Evolutionary conservation across 2,113 vertebrate genomes (phyloP), one percentile per base, ranked within the genome.

Genomic region (Leucopsar rothschildi): DNA sequence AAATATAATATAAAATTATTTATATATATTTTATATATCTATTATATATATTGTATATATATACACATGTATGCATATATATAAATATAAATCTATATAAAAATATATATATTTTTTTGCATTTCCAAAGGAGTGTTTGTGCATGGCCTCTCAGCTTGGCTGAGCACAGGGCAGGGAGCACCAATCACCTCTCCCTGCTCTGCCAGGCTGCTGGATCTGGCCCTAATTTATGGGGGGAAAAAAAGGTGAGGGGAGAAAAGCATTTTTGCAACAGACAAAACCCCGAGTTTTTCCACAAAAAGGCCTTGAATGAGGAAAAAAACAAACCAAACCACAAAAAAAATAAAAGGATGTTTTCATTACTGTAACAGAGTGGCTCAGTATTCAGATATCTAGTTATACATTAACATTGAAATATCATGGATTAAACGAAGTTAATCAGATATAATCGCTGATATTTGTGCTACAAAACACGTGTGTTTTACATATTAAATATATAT

Each of bases 201-300:
- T 76, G 40, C 57, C 70, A 59, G 64, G 28, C 47, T 21, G 53
- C 39, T 27, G 63, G 5, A 2, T 28, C 42, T 12, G 28, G 21
- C 29, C 59, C 22, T 3, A 6, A 23, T 1, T 28, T 21, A 5
- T 0, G 8, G 44, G 42, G 42, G 3, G 6, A 44, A 16, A 76
- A 63, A 72, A 63, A 49, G 39, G 8, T 4, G 39, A 0, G 9
- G 9, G 5, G 2, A 1, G 0, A 27, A 56, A 76, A 28, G 5
- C 5, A 10, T 15, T 75, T 50, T 70, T 24, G 4, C 16, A 18
- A 35, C 0, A 4, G 40, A 52, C 7, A 81, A 72, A 61, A 3
- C 18, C 15, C 16, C 2, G 21, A 18, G 12, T 16, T 92, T 87
- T 84, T 72, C 49, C 27, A 25, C 2, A 15, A 18, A 63, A 71